Conservation (phyloP, 2,888 invertebrate species). For the Drosophila histrio region DNA sequence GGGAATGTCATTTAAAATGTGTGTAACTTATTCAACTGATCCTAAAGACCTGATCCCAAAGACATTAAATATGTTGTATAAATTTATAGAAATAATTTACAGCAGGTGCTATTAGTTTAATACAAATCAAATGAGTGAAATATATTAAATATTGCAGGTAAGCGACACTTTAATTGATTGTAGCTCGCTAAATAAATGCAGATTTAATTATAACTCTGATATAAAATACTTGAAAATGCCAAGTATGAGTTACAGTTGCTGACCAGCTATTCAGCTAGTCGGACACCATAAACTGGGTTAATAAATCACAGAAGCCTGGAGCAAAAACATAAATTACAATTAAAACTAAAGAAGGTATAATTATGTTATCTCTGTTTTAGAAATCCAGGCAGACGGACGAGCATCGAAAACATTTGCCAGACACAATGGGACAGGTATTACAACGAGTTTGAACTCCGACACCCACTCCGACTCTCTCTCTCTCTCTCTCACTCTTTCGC, state of each 20-base stretch:
- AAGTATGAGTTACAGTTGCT: slow-evolving; percentile 10
- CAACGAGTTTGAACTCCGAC: neutral
- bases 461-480: neutral
- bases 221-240: neutral
- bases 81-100: no score
- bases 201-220: neutral
- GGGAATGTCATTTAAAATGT: no score
- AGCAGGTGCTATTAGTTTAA: no score
- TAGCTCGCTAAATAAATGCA: neutral
- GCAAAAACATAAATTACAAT: slow-evolving; percentile 68
- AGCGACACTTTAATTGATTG: slow-evolving; percentile 1
- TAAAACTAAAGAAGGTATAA: slow-evolving; percentile 61
- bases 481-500: no score
- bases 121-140: no score
- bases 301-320: slow-evolving; percentile 56
- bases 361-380: slow-evolving; percentile 51
- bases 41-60: no score
- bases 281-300: neutral
- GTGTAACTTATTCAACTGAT: no score
- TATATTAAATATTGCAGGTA: neutral
- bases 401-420: slow-evolving; percentile 34
- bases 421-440: slow-evolving; percentile 1
- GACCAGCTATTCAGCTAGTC: neutral
- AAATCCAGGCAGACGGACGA: slow-evolving; percentile 13
- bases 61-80: no score